These are phyloP conservation scores for Emydocephalus ijimae DNA, from an alignment of 2,113 vertebrate species.

Conservation along the genomic window DNA sequence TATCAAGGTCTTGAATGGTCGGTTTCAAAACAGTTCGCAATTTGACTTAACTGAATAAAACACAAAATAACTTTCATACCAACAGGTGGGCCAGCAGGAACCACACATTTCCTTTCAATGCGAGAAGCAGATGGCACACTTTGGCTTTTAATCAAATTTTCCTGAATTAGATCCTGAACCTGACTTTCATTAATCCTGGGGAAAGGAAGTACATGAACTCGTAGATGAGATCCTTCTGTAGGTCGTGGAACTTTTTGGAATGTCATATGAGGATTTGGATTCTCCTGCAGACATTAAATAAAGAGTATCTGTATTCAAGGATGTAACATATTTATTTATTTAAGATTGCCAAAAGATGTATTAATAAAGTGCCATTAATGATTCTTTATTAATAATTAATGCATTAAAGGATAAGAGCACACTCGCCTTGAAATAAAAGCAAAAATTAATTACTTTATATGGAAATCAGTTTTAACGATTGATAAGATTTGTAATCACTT, in stretches of 20 bases:
- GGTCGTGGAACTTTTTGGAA: slow-evolving; percentile 97
- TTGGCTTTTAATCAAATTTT: slow-evolving; percentile 80
- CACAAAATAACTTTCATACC: slow-evolving; percentile 73
- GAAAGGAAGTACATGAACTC: slow-evolving; percentile 92
- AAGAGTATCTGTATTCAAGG: neutral
- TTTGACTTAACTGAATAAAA: neutral
- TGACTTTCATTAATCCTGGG: slow-evolving; percentile 80
- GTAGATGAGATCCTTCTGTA: slow-evolving; percentile 93
- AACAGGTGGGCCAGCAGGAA: slow-evolving; percentile 91
- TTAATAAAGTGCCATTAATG: neutral
- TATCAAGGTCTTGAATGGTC: neutral
- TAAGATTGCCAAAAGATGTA: neutral
- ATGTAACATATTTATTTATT: neutral
- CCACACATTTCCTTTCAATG: slow-evolving; percentile 88
- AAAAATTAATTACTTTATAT: neutral
- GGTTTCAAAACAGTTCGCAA: neutral
- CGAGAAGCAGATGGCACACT: slow-evolving; percentile 64
- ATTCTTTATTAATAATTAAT: neutral
- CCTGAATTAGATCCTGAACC: slow-evolving; percentile 83
- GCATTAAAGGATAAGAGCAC: neutral
- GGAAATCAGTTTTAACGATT: neutral
- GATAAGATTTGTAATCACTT: neutral
- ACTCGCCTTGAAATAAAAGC: neutral
- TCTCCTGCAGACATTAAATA: slow-evolving; percentile 76
- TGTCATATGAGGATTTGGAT: slow-evolving; percentile 96